phyloP scores from a whole-genome alignment of 2,888 invertebrate species.

The Euspilapteryx auroguttella region DNA sequence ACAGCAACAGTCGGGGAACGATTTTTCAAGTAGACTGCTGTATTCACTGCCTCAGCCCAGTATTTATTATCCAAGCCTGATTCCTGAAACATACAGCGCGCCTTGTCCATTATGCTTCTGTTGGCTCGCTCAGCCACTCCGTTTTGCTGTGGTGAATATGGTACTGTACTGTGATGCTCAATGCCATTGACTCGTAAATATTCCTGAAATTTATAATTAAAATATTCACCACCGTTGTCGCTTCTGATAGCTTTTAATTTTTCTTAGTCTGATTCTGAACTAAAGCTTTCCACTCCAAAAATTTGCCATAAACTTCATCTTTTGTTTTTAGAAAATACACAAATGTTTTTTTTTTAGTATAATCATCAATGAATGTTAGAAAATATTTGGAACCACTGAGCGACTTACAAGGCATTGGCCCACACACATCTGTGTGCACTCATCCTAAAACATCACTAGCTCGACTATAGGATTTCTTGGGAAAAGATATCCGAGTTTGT shows the following conservation, averaged over 20 bases:
- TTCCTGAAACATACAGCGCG: conserved; percentile 8
- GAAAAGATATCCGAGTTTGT: conserved; percentile 8
- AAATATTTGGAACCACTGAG: conserved; percentile 6
- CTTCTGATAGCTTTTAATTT: conserved; percentile 8
- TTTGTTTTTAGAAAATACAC: conserved; percentile 7
- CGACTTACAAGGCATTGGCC: conserved; percentile 7
- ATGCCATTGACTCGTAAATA: conserved; percentile 11
- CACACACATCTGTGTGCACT: conserved; percentile 8
- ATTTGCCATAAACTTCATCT: conserved; percentile 6
- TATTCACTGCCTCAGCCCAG: too few relatives aligned
- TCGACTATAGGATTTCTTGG: conserved; percentile 5
- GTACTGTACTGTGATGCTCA: conserved; percentile 11
- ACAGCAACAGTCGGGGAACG: conserved; percentile 9
- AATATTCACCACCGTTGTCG: conserved; percentile 11
- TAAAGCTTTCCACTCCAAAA: conserved; percentile 6
- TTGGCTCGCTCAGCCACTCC: too few relatives aligned
- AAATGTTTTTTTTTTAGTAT: conserved; percentile 7
- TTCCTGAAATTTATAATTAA: conserved; percentile 8
- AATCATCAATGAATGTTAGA: conserved; percentile 7
- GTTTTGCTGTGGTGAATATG: conserved; percentile 15
- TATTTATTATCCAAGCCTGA: conserved; percentile 6
- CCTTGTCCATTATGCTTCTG: conserved; percentile 8
- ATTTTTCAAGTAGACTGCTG: conserved; percentile 9
- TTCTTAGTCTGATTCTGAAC: conserved; percentile 11
- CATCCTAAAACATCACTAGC: conserved; percentile 6